A percentile compares a stretch with the other conserved stretches of the same genome.
Conservation (phyloP, 2,797 vertebrate genomes). For the Choloepus didactylus region DNA sequence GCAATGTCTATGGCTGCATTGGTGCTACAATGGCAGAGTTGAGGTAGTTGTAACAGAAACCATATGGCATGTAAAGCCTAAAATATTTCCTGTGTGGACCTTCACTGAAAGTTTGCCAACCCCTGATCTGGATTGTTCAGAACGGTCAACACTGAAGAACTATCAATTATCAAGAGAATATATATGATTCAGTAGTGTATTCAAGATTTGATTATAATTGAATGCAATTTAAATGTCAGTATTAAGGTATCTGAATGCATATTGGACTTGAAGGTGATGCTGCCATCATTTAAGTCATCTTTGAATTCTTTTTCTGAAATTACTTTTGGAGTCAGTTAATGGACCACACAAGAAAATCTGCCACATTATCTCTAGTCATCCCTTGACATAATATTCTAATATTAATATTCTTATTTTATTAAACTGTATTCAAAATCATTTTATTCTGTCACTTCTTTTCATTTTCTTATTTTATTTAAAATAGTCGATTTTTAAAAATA, state of each 20-base stretch:
- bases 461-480: slow-evolving; percentile 37
- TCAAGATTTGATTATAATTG: not conserved
- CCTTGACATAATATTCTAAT: not conserved
- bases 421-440: slow-evolving; percentile 37
- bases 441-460: not conserved
- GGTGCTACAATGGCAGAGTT: not conserved
- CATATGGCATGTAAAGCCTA: not conserved
- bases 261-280: not conserved
- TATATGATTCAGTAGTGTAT: not conserved
- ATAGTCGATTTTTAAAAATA: not conserved
- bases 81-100: not conserved
- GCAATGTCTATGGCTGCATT: not conserved
- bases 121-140: not conserved
- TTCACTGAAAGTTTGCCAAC: not conserved
- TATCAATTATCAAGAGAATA: slow-evolving; percentile 22
- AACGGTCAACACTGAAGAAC: not conserved
- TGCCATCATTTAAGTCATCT: not conserved
- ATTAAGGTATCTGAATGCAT: not conserved
- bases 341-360: not conserved
- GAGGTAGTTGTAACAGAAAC: not conserved
- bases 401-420: slow-evolving; percentile 16
- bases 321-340: not conserved
- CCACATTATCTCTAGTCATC: not conserved
- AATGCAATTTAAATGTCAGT: not conserved
- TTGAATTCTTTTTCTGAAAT: not conserved